phyloP scores from a whole-genome alignment of 1,140 invertebrate species.

The Apolygus lucorum region DNA sequence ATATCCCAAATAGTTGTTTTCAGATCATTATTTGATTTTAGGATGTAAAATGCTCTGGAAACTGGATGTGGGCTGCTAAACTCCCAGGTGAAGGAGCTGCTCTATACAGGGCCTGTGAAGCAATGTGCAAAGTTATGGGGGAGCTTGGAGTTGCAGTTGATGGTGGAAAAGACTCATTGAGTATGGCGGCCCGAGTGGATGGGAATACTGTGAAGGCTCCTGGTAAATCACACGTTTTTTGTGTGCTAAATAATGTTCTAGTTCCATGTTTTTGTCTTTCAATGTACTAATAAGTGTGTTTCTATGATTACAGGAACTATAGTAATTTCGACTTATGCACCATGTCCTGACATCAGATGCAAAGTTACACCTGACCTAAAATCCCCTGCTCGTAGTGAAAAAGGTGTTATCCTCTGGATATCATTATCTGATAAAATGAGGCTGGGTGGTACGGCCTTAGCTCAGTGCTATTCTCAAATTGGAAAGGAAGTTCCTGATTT shows the following conservation, averaged over 20 bases:
- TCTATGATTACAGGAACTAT: constrained; percentile 55
- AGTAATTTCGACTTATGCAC: constrained; percentile 90
- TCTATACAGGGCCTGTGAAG: constrained; percentile 74
- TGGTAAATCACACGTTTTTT: constrained; percentile 36
- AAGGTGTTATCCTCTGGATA: constrained; percentile 56
- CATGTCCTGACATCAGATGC: constrained; percentile 76
- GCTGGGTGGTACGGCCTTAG: constrained; percentile 83
- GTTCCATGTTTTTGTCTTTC: constrained; percentile 1
- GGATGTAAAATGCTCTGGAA: constrained; percentile 94
- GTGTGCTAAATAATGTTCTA: background rate
- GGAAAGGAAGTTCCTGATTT: constrained; percentile 75
- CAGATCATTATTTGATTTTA: constrained; percentile 33
- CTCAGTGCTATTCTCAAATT: constrained; percentile 81
- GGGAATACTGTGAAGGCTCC: constrained; percentile 74
- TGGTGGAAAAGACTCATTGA: constrained; percentile 95
- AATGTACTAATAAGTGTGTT: constrained; percentile 6
- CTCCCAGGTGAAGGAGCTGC: constrained; percentile 80
- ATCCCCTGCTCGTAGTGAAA: constrained; percentile 46
- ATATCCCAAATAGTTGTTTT: no score
- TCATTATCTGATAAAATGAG: constrained; percentile 57
- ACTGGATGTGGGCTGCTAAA: constrained; percentile 99
- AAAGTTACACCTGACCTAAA: constrained; percentile 85
- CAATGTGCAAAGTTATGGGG: constrained; percentile 82
- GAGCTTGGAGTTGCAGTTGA: constrained; percentile 85
- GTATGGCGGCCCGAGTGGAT: constrained; percentile 85